phyloP scores from a whole-genome alignment of 2,113 vertebrate genomes.

The Elachura formosa region DNA sequence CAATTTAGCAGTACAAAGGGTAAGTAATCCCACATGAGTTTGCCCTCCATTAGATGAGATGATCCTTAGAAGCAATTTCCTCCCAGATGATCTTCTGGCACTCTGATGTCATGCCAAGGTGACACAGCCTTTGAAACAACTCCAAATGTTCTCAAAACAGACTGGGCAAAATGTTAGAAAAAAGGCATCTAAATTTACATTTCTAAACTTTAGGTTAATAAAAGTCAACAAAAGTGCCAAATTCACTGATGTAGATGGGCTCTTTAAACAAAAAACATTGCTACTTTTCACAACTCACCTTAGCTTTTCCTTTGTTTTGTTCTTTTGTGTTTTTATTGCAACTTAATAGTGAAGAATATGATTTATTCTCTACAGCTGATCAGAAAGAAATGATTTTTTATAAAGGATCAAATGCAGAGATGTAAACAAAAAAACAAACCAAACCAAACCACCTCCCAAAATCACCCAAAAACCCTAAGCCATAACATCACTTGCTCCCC shows the following conservation, averaged over 20 bases:
- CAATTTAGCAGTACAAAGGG: not conserved
- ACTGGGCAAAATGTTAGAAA: not conserved
- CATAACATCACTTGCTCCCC: rapidly evolving
- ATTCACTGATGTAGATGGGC: not conserved
- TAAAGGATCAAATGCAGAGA: not conserved
- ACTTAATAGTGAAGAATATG: not conserved
- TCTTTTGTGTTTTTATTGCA: not conserved
- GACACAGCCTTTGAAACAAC: not conserved
- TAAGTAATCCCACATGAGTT: not conserved
- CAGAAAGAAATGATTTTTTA: not conserved
- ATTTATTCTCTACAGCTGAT: not conserved
- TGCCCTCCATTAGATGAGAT: not conserved
- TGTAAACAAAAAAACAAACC: not conserved
- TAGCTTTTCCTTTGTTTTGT: not conserved
- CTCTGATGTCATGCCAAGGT: not conserved
- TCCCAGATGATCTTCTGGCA: not conserved
- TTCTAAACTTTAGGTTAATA: not conserved
- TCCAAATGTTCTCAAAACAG: not conserved
- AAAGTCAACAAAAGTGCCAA: not conserved
- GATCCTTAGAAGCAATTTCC: not conserved
- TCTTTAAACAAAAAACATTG: not conserved
- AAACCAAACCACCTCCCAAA: not conserved
- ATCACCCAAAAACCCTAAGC: not conserved
- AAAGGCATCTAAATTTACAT: not conserved
- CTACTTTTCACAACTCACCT: not conserved